Conservation (phyloP, 2,113 vertebrate species). For the Muntiacus muntjak region DNA sequence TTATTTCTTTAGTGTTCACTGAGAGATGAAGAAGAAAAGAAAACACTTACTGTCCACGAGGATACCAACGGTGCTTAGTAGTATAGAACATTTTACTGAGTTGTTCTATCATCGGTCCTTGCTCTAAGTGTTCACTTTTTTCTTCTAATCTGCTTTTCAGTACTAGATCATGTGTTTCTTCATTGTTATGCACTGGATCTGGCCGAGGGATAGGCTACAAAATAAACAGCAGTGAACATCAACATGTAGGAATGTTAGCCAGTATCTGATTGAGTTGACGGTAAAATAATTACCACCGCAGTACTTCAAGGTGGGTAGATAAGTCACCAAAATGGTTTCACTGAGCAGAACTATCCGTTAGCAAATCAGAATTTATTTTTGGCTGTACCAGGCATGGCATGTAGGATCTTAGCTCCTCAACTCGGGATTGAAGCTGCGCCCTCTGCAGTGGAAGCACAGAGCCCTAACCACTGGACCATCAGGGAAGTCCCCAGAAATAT, state of each 20-base stretch:
- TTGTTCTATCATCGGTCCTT: constrained; percentile 88
- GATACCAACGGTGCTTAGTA: constrained; percentile 97
- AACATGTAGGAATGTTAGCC: neutral
- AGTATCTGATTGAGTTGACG: neutral
- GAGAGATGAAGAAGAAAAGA: neutral
- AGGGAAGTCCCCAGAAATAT: neutral
- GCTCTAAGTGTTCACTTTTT: constrained; percentile 71
- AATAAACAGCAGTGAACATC: constrained; percentile 46
- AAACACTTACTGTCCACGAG: constrained; percentile 91
- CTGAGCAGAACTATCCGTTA: neutral
- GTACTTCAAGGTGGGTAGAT: neutral
- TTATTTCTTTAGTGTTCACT: neutral
- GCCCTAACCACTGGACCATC: neutral
- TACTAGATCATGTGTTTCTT: constrained; percentile 92
- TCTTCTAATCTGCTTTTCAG: constrained; percentile 87
- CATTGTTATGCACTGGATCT: constrained; percentile 82
- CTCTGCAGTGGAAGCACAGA: neutral
- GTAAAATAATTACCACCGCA: neutral
- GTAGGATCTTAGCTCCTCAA: neutral
- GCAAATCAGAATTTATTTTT: neutral
- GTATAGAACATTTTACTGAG: constrained; percentile 98
- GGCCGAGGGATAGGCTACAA: constrained; percentile 86
- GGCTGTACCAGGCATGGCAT: neutral
- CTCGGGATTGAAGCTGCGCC: neutral
- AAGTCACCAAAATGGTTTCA: neutral